Conservation (phyloP, 2,888 invertebrate genomes). For the Morpho helenor region DNA sequence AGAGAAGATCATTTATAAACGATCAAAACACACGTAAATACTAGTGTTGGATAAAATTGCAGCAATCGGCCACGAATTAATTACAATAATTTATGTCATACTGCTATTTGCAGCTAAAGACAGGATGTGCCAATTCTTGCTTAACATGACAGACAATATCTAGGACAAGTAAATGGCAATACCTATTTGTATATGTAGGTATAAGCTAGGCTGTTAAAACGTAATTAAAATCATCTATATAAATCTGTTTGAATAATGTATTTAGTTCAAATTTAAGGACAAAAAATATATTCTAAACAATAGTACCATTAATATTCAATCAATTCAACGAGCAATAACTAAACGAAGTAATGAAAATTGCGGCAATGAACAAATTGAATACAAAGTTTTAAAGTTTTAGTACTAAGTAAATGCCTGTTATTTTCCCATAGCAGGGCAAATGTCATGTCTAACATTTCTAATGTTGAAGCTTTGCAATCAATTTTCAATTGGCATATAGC, state of each 20-base stretch:
- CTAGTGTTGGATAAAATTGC: conserved; percentile 7
- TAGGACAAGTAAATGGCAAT: conserved; percentile 26
- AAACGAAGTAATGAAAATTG: no score
- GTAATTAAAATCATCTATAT: background rate
- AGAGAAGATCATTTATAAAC: no score
- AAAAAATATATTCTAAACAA: no score
- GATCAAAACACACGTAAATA: background rate
- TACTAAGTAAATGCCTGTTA: no score
- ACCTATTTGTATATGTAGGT: conserved; percentile 8
- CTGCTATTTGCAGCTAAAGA: conserved; percentile 19
- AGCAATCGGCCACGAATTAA: conserved; percentile 8
- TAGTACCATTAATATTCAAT: no score
- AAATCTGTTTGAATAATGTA: background rate
- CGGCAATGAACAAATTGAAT: no score
- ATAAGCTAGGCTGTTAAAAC: conserved; percentile 7
- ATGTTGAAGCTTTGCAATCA: no score
- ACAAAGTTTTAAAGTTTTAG: no score
- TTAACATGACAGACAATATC: conserved; percentile 22
- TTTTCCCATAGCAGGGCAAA: no score
- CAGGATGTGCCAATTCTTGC: conserved; percentile 30
- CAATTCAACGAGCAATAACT: no score
- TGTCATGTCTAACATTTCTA: no score
- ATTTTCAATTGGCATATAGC: no score
- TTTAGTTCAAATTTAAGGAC: background rate
- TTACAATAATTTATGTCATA: conserved; percentile 21